phyloP scores from a whole-genome alignment of 2,113 vertebrate species.

The Grallaria varia region DNA sequence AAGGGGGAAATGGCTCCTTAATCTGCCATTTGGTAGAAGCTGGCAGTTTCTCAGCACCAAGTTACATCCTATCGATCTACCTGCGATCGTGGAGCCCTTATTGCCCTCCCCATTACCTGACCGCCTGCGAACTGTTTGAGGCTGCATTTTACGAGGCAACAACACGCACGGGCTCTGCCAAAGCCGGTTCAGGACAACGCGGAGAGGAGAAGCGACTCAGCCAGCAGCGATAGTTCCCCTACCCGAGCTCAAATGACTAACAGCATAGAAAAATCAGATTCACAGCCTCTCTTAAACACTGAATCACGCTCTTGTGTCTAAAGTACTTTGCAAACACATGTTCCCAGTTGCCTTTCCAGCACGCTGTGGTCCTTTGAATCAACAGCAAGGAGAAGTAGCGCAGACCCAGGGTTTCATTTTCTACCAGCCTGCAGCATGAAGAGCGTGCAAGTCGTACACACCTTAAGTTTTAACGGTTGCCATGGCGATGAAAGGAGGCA shows the following conservation, averaged over 20 bases:
- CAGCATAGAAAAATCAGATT: neutral
- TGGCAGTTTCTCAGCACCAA: neutral
- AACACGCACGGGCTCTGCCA: neutral
- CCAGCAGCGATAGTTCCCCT: neutral
- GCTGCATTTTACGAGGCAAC: neutral
- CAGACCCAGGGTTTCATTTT: conserved; percentile 31
- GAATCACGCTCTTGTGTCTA: neutral
- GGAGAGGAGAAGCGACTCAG: neutral
- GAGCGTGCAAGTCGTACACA: conserved; percentile 49
- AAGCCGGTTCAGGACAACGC: rapidly evolving
- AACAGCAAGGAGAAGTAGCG: neutral
- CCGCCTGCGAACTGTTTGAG: neutral
- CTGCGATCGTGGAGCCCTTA: neutral
- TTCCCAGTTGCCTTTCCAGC: conserved; percentile 37
- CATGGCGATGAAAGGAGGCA: conserved; percentile 74
- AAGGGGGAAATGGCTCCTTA: neutral
- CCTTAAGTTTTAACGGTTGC: conserved; percentile 79
- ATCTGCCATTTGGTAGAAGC: conserved; percentile 7
- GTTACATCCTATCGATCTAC: neutral
- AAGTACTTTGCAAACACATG: conserved; percentile 12
- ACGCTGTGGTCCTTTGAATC: neutral
- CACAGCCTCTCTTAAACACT: neutral
- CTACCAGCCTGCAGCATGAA: conserved; percentile 56
- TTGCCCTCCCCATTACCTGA: neutral
- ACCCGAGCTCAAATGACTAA: neutral